Conservation (phyloP, 2,888 invertebrate species). For the Drosophila longiperda region DNA sequence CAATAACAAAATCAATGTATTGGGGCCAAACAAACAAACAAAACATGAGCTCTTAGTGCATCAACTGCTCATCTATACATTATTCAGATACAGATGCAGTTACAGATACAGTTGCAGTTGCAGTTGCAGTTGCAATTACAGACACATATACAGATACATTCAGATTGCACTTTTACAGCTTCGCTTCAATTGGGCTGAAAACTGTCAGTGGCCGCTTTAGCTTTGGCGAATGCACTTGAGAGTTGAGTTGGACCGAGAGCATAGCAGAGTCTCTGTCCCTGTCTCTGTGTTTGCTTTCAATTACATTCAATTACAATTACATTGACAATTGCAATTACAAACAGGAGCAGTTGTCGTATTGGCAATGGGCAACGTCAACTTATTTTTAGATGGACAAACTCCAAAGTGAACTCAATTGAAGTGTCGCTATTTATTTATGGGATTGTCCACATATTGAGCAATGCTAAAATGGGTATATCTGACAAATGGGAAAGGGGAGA, state of each 20-base stretch:
- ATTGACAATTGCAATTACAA: constrained; percentile 13
- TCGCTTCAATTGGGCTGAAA: constrained; percentile 55
- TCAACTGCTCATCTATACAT: constrained; percentile 8
- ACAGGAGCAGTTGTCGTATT: constrained; percentile 16
- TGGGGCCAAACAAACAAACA: constrained; percentile 47
- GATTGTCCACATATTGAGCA: neutral
- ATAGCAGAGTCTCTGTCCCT: constrained; percentile 16
- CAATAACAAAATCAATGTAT: constrained; percentile 8
- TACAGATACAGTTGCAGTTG: constrained; percentile 2
- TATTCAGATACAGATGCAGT: constrained; percentile 17
- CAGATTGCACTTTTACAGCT: constrained; percentile 71
- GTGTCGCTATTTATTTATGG: constrained; percentile 56
- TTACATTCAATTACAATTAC: constrained; percentile 62
- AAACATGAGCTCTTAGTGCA: neutral
- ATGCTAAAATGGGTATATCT: neutral
- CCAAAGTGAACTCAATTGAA: constrained; percentile 57
- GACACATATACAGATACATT: constrained; percentile 15
- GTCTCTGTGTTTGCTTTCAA: constrained; percentile 52
- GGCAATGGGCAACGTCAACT: constrained; percentile 30
- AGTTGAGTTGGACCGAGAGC: constrained; percentile 26
- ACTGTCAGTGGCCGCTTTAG: constrained; percentile 53
- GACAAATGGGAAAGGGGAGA: neutral
- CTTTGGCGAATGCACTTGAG: constrained; percentile 47
- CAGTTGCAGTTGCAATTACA: constrained; percentile 2
- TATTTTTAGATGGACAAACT: constrained; percentile 64